Base-by-base conservation (phyloP, 2,888 invertebrate species). In the Lordiphosa andalusiaca region DNA sequence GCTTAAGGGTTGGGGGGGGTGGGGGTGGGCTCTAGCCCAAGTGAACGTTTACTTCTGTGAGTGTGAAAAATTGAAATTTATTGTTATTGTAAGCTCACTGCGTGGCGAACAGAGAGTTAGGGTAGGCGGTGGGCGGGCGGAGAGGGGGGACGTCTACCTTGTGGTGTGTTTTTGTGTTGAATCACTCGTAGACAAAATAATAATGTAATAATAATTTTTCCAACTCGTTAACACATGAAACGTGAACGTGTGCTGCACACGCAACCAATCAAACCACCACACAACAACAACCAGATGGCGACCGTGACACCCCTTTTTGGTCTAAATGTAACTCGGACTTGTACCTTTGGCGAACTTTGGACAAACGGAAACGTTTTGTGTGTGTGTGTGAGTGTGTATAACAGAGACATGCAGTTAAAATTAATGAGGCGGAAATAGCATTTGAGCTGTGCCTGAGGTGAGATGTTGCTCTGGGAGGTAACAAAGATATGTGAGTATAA, bases 201-300 rank as follows among this genome's bases (percentile, higher is more conserved):
- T 86, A 82, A 78, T 68, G 81, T 77, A 86, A 86, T 81, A 85
- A 87, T 85, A 80, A 77, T 85, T 80, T 85, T 84, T 82, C 71
- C 86, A 84, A 75, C 73, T 86, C 85, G 75, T 87, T 86, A 86
- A 81, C 84, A 85, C 82, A 70, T 55, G 69, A 71, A 70, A 76
- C 53, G 54, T 63, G 33, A 38, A 12, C 58, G 65, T 69, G 68
- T 53, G 56, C 13, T 51, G 12, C 66, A 56, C 75, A 67, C 61
- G 62, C 69, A 63, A 54, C 36, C 42, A 53, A 49, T 21, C 16
- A 30, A 25, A 25, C 13, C 9, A 6, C 9, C n/a, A n/a, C n/a
- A n/a, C n/a, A n/a, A 13, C 10, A 12, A 35, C 6, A 41, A 25
- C 42, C 16, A 37, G 9, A 10, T 30, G 30, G 30, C 30, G 30